phyloP scores from a whole-genome alignment of 2,888 invertebrate genomes.

The Eupithecia pulchellata region DNA sequence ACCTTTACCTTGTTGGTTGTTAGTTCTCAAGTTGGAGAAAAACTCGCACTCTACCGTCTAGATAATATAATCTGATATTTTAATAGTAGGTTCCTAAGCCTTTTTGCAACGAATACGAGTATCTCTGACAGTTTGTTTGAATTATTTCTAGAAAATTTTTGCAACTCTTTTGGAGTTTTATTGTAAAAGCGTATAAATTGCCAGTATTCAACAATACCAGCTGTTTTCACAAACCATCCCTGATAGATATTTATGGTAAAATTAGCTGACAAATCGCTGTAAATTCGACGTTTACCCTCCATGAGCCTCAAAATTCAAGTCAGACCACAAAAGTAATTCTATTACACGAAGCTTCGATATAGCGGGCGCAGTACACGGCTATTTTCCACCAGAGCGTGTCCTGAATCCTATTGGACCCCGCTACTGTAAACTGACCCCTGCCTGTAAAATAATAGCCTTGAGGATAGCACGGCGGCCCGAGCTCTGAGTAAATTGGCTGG shows the following conservation, averaged over 20 bases:
- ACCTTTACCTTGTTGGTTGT: too few species aligned
- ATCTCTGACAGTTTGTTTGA: too few species aligned
- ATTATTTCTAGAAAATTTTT: too few species aligned
- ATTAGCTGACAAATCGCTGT: neutral
- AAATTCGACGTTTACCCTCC: neutral
- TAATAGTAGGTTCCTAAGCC: too few species aligned
- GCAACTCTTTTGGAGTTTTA: too few species aligned
- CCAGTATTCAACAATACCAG: neutral
- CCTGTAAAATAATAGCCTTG: slow-evolving; percentile 32
- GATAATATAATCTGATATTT: too few species aligned
- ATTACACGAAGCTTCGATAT: slow-evolving; percentile 45
- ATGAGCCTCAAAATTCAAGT: neutral
- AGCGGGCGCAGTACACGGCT: slow-evolving; percentile 44
- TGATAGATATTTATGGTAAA: neutral
- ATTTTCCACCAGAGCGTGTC: slow-evolving; percentile 58
- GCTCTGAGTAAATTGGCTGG: slow-evolving; percentile 46
- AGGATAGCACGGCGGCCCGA: slow-evolving; percentile 15
- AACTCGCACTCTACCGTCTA: too few species aligned
- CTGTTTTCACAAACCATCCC: neutral
- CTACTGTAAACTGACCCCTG: slow-evolving; percentile 45
- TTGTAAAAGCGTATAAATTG: neutral
- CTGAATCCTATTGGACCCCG: slow-evolving; percentile 49
- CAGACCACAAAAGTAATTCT: slow-evolving; percentile 36
- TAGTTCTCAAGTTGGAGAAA: too few species aligned
- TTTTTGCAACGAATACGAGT: too few species aligned